phyloP scores from a whole-genome alignment of 2,113 vertebrate species.

The Tonatia bakeri region DNA sequence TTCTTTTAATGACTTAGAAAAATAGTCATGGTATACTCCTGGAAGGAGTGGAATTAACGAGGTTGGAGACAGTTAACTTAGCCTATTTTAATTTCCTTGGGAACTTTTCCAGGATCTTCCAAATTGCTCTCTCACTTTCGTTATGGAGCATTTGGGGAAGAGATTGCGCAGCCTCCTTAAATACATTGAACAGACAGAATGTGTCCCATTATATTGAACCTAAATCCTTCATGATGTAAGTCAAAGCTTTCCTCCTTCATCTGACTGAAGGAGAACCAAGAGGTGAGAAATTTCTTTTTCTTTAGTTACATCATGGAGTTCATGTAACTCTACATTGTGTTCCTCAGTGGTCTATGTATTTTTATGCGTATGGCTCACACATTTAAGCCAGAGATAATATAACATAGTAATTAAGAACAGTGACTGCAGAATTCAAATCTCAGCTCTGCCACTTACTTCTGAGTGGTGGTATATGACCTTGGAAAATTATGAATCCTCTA shows the following conservation, averaged over 20 bases:
- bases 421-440: background rate
- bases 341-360: background rate
- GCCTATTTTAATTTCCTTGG: background rate
- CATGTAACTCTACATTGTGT: background rate
- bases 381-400: background rate
- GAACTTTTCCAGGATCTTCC: background rate
- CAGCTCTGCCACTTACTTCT: background rate
- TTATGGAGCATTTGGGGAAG: background rate
- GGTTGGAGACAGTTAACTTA: background rate
- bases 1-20: background rate
- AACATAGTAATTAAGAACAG: background rate
- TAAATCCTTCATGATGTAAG: background rate
- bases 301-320: background rate
- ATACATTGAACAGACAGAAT: background rate
- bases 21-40: background rate
- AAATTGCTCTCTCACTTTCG: background rate
- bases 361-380: background rate
- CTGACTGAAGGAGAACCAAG: background rate
- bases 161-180: background rate
- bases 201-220: background rate
- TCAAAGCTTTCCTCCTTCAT: background rate
- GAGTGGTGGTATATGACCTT: background rate
- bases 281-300: background rate
- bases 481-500: background rate
- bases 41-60: background rate